Conservation (phyloP, 2,113 vertebrate species). For the Lepisosteus osseus region DNA sequence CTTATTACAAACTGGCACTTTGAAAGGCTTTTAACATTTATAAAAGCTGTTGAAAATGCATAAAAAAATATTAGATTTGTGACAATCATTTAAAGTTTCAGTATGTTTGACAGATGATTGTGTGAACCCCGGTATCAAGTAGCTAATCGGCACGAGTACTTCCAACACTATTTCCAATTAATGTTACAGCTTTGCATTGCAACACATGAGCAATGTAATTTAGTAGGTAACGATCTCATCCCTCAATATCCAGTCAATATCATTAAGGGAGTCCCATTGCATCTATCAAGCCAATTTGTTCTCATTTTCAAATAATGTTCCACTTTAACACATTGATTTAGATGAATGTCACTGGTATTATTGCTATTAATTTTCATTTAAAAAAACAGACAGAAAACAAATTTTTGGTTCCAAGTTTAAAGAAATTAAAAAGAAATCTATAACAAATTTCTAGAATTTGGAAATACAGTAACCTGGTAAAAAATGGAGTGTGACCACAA, state of each 20-base stretch:
- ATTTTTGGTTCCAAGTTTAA: background rate
- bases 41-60: no score
- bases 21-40: no score
- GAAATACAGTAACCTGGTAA: no score
- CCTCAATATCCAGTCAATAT: slow-evolving; percentile 11
- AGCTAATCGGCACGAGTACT: background rate
- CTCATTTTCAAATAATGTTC: slow-evolving; percentile 5
- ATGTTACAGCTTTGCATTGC: background rate
- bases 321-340: slow-evolving; percentile 2
- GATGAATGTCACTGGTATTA: background rate
- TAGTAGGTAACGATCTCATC: slow-evolving; percentile 10
- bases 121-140: background rate
- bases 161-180: background rate
- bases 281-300: slow-evolving; percentile 10
- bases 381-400: background rate
- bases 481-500: no score
- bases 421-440: no score
- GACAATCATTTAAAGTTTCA: no score
- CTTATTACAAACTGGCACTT: no score
- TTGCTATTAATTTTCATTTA: slow-evolving; percentile 4
- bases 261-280: slow-evolving; percentile 7
- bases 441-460: no score
- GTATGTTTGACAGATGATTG: no score
- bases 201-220: slow-evolving; percentile 1
- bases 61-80: no score